Conservation (phyloP, 2,113 vertebrate species). For the Urocynchramus pylzowi region DNA sequence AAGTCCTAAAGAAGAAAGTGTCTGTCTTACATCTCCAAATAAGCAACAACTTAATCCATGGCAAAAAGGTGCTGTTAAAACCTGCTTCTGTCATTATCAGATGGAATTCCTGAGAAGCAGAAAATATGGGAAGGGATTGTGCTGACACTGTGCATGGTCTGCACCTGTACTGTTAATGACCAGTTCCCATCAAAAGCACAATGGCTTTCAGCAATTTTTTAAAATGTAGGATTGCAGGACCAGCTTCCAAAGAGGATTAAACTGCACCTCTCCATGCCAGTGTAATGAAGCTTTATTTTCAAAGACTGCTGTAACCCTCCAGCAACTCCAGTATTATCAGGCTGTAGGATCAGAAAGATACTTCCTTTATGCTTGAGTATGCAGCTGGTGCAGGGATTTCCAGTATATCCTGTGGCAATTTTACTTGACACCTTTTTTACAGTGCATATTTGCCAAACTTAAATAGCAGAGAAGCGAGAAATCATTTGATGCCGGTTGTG, state of each 20-base stretch:
- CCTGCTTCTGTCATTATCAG: not conserved
- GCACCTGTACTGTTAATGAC: constrained; percentile 25
- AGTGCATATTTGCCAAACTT: constrained; percentile 10
- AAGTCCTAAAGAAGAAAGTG: not conserved
- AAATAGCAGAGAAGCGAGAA: not conserved
- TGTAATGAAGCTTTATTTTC: constrained; percentile 40
- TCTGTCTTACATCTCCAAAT: not conserved
- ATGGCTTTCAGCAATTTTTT: constrained; percentile 25
- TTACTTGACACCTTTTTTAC: constrained; percentile 51
- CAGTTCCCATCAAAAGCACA: not conserved
- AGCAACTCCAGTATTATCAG: constrained; percentile 32
- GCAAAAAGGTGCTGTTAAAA: constrained; percentile 10
- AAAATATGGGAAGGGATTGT: not conserved
- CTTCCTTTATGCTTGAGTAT: constrained; percentile 39
- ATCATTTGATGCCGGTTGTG: not conserved
- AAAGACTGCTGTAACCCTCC: constrained; percentile 25
- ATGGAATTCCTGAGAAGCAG: constrained; percentile 5
- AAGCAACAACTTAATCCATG: not conserved
- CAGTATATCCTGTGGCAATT: constrained; percentile 55
- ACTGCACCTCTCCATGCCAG: not conserved
- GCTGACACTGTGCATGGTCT: not conserved
- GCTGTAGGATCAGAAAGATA: constrained; percentile 40
- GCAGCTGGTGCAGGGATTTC: constrained; percentile 63
- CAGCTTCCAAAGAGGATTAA: constrained; percentile 39
- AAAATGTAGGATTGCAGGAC: not conserved